Base-by-base conservation (phyloP, 1,140 invertebrate genomes). In the Ceratosolen fusciceps region DNA sequence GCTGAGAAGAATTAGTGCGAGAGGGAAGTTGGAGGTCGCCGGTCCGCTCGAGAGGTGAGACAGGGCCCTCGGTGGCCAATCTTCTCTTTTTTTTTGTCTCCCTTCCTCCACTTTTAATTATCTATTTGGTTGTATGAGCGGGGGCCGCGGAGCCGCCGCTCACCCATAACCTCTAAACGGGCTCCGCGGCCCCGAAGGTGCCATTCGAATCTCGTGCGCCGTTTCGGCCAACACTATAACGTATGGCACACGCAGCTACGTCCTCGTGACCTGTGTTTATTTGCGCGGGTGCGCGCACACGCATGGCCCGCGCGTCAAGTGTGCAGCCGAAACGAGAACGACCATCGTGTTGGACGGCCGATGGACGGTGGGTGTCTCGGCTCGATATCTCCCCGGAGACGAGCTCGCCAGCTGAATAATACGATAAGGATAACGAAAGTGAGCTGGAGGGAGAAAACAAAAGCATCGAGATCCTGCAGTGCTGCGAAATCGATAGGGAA, bases 121-220 rank as follows among this genome's bases (percentile, higher is more conserved):
- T 12, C 39, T 43, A 43, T 43, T 43, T 12, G 5, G 12, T 12
- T 43, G 5, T 12, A 12, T 43, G 5, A 43, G 39, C 26, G 21
- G 52, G 21, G 12, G 29, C 26, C 26, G 58, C 29, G 26, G 29
- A 1, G 4, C 58, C 58, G 54, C 54, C 54, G 54, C 58, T 60
- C 26, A 16, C 29, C 5, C 58, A 60, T 60, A 60, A 60, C 58
- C 58, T 60, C 26, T 29, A 60, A 60, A 60, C 9, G 16, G 16
- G 12, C 39, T 43, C 39, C 39, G 39, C 58, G 29, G 26, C 58
- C 26, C 12, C 58, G 39, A 12, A 43, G 39, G n/a, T 16, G 54
- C 2, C 58, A 60, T 60, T 60, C 58, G 58, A 60, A 60, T 60
- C 39, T 60, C 58, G 26, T 29, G 58, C 58, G 58, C 24, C 31